These are phyloP conservation scores for Glareola pratincola DNA, from an alignment of 2,113 vertebrate species.

Conservation along the genomic window DNA sequence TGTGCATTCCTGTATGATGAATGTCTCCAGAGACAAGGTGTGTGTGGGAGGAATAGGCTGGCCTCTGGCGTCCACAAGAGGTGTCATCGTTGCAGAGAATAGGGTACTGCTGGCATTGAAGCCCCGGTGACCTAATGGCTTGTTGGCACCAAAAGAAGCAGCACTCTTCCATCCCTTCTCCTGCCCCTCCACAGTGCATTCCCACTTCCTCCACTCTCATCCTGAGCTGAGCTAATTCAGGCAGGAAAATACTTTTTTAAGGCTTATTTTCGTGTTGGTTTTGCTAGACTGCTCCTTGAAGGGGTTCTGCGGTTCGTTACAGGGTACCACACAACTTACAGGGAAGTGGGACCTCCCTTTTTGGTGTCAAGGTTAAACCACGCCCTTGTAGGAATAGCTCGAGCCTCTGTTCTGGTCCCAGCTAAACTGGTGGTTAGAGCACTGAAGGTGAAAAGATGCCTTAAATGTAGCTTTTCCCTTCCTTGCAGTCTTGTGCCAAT, in stretches of 20 bases:
- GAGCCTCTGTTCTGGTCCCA: not conserved
- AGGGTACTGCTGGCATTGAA: not conserved
- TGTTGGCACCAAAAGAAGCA: not conserved
- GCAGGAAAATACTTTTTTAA: not conserved
- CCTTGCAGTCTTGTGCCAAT: not conserved
- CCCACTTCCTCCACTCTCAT: not conserved
- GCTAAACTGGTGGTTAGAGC: not conserved
- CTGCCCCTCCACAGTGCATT: not conserved
- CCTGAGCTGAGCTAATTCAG: not conserved
- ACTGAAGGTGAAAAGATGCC: not conserved
- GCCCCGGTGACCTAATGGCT: not conserved
- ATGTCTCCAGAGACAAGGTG: not conserved
- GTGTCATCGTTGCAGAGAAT: accelerated
- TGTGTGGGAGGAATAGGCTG: not conserved
- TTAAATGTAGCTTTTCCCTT: not conserved
- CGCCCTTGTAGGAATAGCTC: accelerated
- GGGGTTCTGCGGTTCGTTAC: not conserved
- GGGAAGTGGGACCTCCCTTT: not conserved
- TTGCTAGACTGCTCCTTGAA: not conserved
- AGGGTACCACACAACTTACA: accelerated
- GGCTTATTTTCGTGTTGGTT: not conserved
- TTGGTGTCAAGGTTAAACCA: not conserved
- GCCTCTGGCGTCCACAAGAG: not conserved
- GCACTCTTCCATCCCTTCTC: not conserved
- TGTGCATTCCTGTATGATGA: not conserved